Evolutionary conservation across 1,140 invertebrate species (phyloP).

Genomic region (Ruditapes philippinarum): DNA sequence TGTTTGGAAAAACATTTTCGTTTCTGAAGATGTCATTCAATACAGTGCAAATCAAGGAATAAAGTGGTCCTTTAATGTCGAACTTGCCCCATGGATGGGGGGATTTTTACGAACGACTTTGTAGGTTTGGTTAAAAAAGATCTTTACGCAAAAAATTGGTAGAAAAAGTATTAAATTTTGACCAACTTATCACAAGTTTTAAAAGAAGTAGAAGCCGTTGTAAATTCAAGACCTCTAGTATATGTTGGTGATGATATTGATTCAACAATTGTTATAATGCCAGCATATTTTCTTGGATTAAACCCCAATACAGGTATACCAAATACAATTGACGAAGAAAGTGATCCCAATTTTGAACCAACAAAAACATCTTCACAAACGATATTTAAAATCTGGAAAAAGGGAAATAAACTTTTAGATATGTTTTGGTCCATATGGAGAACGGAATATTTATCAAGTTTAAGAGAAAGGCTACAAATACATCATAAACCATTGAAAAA

Average conservation of each 20-base stretch:
- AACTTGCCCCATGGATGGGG: slow-evolving; percentile 33
- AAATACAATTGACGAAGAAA: neutral
- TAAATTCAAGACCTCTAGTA: slow-evolving; percentile 25
- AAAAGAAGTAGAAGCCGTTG: slow-evolving; percentile 10
- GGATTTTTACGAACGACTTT: slow-evolving; percentile 23
- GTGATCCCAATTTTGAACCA: neutral
- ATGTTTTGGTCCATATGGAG: slow-evolving; percentile 35
- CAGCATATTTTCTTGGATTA: slow-evolving; percentile 3
- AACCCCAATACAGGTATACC: slow-evolving; percentile 37
- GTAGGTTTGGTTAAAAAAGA: slow-evolving; percentile 27
- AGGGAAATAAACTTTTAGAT: slow-evolving; percentile 39
- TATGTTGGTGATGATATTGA: slow-evolving; percentile 18
- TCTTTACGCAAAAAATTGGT: slow-evolving; percentile 25
- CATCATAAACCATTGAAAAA: neutral
- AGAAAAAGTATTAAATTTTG: neutral
- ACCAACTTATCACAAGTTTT: slow-evolving; percentile 12
- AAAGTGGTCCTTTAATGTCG: slow-evolving; percentile 23
- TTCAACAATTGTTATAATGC: neutral
- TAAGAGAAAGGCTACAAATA: slow-evolving; percentile 17
- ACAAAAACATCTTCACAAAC: neutral
- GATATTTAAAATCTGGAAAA: slow-evolving; percentile 45
- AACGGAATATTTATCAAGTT: slow-evolving; percentile 46
- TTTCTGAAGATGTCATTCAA: neutral
- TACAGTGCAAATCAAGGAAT: neutral
- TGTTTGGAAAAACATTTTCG: neutral